These are phyloP conservation scores for Hybognathus amarus DNA, from an alignment of 2,797 vertebrate species.

Conservation along the genomic window DNA sequence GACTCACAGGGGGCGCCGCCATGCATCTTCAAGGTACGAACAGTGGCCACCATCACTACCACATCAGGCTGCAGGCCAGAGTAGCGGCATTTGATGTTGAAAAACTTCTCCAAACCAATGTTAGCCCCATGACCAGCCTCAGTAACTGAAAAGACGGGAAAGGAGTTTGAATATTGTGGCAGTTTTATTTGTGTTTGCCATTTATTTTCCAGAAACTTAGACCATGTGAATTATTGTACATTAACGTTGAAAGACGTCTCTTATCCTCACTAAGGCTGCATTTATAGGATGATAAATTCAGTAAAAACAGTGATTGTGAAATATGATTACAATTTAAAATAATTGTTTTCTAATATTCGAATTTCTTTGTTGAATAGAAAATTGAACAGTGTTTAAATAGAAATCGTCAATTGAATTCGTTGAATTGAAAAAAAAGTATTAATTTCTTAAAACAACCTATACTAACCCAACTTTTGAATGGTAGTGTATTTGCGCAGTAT, in stretches of 20 bases:
- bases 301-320: background rate
- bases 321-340: background rate
- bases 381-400: background rate
- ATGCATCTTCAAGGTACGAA: slow-evolving; percentile 85
- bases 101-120: slow-evolving; percentile 88
- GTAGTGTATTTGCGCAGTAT: background rate
- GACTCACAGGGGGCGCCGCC: slow-evolving; percentile 82
- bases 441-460: background rate
- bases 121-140: slow-evolving; percentile 86
- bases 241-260: background rate
- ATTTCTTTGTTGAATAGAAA: background rate
- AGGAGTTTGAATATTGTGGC: background rate
- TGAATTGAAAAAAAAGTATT: no score
- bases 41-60: slow-evolving; percentile 83
- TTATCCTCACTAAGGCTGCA: background rate
- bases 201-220: background rate
- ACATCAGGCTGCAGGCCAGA: slow-evolving; percentile 83
- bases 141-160: slow-evolving; percentile 73
- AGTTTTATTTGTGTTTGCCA: background rate
- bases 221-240: background rate
- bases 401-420: no score
- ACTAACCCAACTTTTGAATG: background rate
- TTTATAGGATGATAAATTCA: background rate
- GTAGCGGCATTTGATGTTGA: slow-evolving; percentile 85
- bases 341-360: background rate